phyloP scores from a whole-genome alignment of 2,113 vertebrate species.

The Procavia capensis region DNA sequence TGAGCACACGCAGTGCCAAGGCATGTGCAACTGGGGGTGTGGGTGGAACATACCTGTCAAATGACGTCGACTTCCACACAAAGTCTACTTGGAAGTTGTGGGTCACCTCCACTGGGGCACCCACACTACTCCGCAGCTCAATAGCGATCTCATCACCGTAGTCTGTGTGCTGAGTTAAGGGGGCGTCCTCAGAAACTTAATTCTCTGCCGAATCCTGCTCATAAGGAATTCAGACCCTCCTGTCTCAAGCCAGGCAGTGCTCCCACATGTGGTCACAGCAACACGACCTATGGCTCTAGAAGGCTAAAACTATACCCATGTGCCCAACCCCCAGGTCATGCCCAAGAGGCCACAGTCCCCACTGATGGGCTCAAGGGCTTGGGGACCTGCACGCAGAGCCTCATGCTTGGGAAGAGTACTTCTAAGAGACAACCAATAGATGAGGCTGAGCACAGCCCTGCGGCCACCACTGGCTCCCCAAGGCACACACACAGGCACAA shows the following conservation, averaged over 20 bases:
- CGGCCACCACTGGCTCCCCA: not conserved
- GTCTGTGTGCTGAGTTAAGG: slow-evolving; percentile 93
- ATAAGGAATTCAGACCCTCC: not conserved
- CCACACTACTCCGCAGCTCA: slow-evolving; percentile 96
- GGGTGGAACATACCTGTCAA: slow-evolving; percentile 92
- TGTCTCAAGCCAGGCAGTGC: not conserved
- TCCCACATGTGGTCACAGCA: not conserved
- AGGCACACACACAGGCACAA: not conserved
- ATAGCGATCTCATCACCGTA: slow-evolving; percentile 99
- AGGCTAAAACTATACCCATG: not conserved
- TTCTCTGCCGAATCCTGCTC: not conserved
- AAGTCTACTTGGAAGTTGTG: slow-evolving; percentile 99
- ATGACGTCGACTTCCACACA: slow-evolving; percentile 99
- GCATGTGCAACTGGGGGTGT: not conserved
- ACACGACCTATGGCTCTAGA: not conserved
- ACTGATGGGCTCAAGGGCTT: not conserved
- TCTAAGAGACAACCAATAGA: not conserved
- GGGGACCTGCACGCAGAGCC: no score
- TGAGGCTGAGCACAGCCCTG: not conserved
- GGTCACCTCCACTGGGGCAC: slow-evolving; percentile 96
- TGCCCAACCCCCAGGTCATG: not conserved
- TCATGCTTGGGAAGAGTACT: not conserved
- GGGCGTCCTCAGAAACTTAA: slow-evolving; percentile 70
- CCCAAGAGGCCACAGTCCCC: not conserved
- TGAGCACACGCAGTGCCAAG: fast-evolving